phyloP scores from a whole-genome alignment of 2,888 invertebrate species.

The Sinodicranocentrus sp. region DNA sequence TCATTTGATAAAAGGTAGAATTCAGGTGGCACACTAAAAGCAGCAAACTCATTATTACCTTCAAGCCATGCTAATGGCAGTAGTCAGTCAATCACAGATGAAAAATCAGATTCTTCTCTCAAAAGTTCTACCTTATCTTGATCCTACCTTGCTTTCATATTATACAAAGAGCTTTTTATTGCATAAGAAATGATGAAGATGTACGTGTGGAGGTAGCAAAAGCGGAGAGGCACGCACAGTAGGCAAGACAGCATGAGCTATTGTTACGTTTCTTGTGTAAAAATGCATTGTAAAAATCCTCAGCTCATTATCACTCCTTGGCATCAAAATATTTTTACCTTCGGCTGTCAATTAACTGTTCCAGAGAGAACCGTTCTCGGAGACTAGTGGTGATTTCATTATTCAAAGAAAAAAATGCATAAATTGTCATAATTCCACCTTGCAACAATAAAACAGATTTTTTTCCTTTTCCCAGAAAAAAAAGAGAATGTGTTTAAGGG shows the following conservation, averaged over 20 bases:
- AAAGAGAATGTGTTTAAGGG: constrained; percentile 12
- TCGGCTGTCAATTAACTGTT: constrained; percentile 75
- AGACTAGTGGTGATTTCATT: neutral
- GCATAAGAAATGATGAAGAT: neutral
- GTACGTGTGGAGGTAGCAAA: neutral
- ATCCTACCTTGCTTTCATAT: constrained; percentile 8
- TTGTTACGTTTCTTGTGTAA: neutral
- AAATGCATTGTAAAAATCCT: constrained; percentile 10
- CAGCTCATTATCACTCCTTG: constrained; percentile 62
- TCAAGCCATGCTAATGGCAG: constrained; percentile 64
- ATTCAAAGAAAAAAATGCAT: neutral
- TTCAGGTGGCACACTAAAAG: constrained; percentile 60
- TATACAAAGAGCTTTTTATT: neutral
- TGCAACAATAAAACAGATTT: neutral
- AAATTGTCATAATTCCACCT: too few relatives aligned
- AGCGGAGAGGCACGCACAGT: constrained; percentile 1
- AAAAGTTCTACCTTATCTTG: constrained; percentile 9
- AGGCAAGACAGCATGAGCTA: neutral
- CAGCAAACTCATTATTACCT: constrained; percentile 54
- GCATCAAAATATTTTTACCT: constrained; percentile 76
- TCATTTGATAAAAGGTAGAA: constrained; percentile 46
- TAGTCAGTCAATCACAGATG: constrained; percentile 44
- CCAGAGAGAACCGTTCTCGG: constrained; percentile 43
- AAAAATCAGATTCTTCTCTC: neutral
- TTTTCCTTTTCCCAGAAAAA: neutral